Evolutionary conservation across 30 jellyfish, hydroid and myxozoan species (phyloP).

Genomic region (Sanderia malayensis): DNA sequence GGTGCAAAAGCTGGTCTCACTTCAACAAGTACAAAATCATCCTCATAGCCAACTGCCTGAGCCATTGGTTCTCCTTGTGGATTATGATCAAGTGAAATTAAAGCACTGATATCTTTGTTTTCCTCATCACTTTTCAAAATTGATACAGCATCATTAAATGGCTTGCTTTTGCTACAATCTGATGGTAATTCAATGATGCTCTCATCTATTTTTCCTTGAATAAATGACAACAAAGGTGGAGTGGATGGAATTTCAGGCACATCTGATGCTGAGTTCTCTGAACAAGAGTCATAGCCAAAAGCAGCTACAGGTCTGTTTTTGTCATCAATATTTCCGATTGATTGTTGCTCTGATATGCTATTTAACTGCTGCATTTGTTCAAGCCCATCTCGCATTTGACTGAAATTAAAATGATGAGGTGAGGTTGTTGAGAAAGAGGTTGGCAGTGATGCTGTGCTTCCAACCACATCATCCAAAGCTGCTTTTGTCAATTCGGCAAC

Average conservation of each 20-base stretch:
- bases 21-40: slow-evolving; percentile 96
- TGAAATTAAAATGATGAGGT: slow-evolving; percentile 24
- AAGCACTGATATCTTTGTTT: slow-evolving; percentile 3
- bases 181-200: slow-evolving; percentile 24
- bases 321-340: slow-evolving; percentile 51
- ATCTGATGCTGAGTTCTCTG: slow-evolving; percentile 22
- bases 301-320: slow-evolving; percentile 82
- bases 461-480: slow-evolving; percentile 70
- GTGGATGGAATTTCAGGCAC: slow-evolving; percentile 83
- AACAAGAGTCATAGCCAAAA: slow-evolving; percentile 55
- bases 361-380: background rate
- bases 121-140: slow-evolving; percentile 6
- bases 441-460: slow-evolving; percentile 57
- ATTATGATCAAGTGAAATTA: slow-evolving; percentile 8
- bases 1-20: slow-evolving; percentile 96
- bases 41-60: slow-evolving; percentile 96
- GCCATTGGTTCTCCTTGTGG: slow-evolving; percentile 64
- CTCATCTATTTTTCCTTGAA: slow-evolving; percentile 68
- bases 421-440: slow-evolving; percentile 50
- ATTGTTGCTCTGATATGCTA: slow-evolving; percentile 32
- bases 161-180: background rate
- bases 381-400: slow-evolving; percentile 33
- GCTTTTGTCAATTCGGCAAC: slow-evolving; percentile 86
- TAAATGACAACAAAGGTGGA: slow-evolving; percentile 82
- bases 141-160: background rate